Conservation (phyloP, 1,140 invertebrate species). For the Lepidostoma basale region DNA sequence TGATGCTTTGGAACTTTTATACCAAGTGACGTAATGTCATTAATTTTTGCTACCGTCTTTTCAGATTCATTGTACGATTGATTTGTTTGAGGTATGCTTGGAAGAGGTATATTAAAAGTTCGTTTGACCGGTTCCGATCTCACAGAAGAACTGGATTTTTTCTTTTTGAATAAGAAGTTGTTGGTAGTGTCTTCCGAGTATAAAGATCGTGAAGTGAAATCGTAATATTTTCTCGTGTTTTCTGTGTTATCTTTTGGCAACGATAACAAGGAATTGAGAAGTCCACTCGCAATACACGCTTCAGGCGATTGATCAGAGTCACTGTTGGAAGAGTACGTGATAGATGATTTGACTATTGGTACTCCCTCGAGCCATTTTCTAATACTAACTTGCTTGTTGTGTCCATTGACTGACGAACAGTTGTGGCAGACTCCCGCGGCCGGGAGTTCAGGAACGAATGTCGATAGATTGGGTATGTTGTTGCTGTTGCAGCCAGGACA, state of each 20-base stretch:
- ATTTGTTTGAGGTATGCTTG: constrained; percentile 48
- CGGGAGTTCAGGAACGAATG: constrained; percentile 53
- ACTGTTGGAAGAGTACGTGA: constrained; percentile 1
- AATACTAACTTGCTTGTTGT: constrained; percentile 75
- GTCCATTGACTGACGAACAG: constrained; percentile 56
- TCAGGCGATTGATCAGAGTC: constrained; percentile 47
- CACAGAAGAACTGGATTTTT: constrained; percentile 51
- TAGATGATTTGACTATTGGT: constrained; percentile 54
- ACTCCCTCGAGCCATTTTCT: constrained; percentile 81
- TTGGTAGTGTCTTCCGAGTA: constrained; percentile 41
- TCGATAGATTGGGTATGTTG: constrained; percentile 51
- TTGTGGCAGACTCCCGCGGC: constrained; percentile 58
- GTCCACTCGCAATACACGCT: constrained; percentile 47
- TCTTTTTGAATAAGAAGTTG: constrained; percentile 45
- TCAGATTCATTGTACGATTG: constrained; percentile 42
- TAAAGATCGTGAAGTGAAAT: constrained; percentile 41
- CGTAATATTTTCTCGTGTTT: constrained; percentile 47
- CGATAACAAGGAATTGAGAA: constrained; percentile 52
- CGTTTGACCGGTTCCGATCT: constrained; percentile 55
- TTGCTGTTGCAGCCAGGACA: constrained; percentile 68
- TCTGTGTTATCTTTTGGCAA: constrained; percentile 49
- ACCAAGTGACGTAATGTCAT: constrained; percentile 50
- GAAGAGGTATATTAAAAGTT: constrained; percentile 55
- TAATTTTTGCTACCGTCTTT: constrained; percentile 49
- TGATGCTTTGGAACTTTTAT: constrained; percentile 47